Conservation (phyloP, 1,140 invertebrate species). For the Aethina tumida region DNA sequence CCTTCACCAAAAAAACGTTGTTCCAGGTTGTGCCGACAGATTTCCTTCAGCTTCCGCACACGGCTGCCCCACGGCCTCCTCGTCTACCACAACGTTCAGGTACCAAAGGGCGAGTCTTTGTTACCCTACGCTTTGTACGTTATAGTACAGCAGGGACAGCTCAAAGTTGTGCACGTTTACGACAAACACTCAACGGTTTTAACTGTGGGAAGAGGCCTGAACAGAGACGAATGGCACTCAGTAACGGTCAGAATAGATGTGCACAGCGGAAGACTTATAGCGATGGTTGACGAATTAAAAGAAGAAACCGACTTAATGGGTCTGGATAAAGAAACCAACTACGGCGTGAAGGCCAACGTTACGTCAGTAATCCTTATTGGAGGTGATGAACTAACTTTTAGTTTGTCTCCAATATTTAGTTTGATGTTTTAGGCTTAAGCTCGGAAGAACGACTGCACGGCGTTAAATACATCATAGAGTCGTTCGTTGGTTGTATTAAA, state of each 20-base stretch:
- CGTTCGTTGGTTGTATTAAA: constrained; percentile 83
- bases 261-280: constrained; percentile 65
- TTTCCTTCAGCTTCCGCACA: constrained; percentile 80
- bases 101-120: constrained; percentile 61
- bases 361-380: constrained; percentile 81
- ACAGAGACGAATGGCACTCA: constrained; percentile 82
- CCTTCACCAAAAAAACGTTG: constrained; percentile 1
- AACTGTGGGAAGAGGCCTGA: constrained; percentile 78
- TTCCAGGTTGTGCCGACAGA: constrained; percentile 70
- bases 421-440: constrained; percentile 56
- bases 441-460: constrained; percentile 76
- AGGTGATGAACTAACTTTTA: constrained; percentile 43
- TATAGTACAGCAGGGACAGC: constrained; percentile 78
- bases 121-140: constrained; percentile 76
- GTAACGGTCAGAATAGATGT: constrained; percentile 78
- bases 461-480: constrained; percentile 84
- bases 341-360: constrained; percentile 71
- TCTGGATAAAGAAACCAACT: constrained; percentile 68
- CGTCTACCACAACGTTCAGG: constrained; percentile 82
- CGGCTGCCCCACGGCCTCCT: constrained; percentile 74
- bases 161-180: constrained; percentile 84
- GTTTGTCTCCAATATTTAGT: neutral
- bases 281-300: constrained; percentile 70
- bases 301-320: constrained; percentile 71
- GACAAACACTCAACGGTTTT: constrained; percentile 74